Conservation (phyloP, 2,113 vertebrate species). For the Cyanoliseus patagonus region DNA sequence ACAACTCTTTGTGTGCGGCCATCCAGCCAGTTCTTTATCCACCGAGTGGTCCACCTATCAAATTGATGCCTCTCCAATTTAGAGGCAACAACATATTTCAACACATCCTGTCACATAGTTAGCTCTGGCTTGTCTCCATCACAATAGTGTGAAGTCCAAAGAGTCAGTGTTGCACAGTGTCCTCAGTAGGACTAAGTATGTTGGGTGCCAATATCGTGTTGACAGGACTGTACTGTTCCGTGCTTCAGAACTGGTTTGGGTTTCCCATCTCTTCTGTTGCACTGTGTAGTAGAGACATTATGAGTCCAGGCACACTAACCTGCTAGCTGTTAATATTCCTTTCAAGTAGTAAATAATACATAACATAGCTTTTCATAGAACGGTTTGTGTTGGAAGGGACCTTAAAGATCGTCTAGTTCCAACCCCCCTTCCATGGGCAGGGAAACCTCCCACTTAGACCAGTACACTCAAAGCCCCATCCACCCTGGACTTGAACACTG, state of each 20-base stretch:
- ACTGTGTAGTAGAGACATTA: rapidly evolving
- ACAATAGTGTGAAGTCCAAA: neutral
- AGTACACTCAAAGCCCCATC: neutral
- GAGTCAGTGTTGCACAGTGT: neutral
- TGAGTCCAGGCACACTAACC: rapidly evolving
- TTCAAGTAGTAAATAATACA: neutral
- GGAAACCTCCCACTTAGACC: neutral
- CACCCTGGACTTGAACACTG: neutral
- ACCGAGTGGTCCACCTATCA: too few relatives aligned
- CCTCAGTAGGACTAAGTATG: rapidly evolving
- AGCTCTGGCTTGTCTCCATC: neutral
- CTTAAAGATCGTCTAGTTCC: neutral
- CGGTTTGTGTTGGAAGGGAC: neutral
- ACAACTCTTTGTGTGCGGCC: rapidly evolving
- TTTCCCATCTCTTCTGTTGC: neutral
- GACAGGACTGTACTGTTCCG: neutral
- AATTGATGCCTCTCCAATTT: too few relatives aligned
- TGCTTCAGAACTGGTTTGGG: neutral
- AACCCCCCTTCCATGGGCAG: neutral
- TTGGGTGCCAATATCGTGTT: neutral
- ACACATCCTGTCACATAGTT: neutral
- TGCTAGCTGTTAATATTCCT: neutral
- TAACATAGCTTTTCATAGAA: neutral
- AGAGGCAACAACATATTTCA: neutral
- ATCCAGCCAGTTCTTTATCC: too few relatives aligned